These are phyloP conservation scores for Aurelia aurita DNA, from an alignment of 30 jellyfish, hydroid and myxozoan genomes.

Conservation along the genomic window DNA sequence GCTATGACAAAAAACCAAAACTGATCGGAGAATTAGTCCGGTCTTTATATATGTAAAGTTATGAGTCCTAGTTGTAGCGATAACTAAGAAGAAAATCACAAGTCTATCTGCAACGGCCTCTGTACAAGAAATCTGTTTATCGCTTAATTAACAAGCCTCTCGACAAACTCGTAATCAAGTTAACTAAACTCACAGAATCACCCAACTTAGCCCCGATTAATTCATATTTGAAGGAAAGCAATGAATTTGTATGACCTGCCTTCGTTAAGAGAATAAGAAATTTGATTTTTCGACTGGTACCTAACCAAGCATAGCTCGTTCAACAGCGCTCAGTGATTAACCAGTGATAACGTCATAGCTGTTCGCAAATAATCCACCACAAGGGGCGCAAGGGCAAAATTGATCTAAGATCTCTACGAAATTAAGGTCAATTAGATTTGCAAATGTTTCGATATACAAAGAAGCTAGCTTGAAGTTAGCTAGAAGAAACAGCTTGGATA, in stretches of 20 bases:
- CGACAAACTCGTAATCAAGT: too few species aligned
- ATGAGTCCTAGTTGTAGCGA: too few species aligned
- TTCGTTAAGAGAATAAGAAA: not conserved
- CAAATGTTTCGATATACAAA: slow-evolving; percentile 1
- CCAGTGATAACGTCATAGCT: slow-evolving; percentile 59
- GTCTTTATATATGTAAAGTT: too few species aligned
- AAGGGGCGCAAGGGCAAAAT: slow-evolving; percentile 64
- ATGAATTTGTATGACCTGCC: not conserved
- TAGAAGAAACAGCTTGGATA: not conserved
- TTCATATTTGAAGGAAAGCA: too few species aligned
- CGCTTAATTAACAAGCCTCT: too few species aligned
- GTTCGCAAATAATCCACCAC: slow-evolving; percentile 31
- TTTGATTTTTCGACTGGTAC: slow-evolving; percentile 41
- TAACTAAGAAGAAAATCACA: too few species aligned
- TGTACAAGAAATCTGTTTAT: too few species aligned
- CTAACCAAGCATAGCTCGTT: not conserved
- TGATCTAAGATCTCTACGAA: slow-evolving; percentile 15
- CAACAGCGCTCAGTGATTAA: slow-evolving; percentile 28
- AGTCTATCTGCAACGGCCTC: too few species aligned
- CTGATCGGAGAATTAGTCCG: too few species aligned
- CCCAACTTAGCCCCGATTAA: too few species aligned
- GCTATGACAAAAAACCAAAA: too few species aligned
- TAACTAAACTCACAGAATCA: too few species aligned
- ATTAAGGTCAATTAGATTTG: not conserved
- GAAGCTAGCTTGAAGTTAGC: not conserved